phyloP scores from a whole-genome alignment of 2,888 invertebrate genomes.

The Drosophila acutilabella region DNA sequence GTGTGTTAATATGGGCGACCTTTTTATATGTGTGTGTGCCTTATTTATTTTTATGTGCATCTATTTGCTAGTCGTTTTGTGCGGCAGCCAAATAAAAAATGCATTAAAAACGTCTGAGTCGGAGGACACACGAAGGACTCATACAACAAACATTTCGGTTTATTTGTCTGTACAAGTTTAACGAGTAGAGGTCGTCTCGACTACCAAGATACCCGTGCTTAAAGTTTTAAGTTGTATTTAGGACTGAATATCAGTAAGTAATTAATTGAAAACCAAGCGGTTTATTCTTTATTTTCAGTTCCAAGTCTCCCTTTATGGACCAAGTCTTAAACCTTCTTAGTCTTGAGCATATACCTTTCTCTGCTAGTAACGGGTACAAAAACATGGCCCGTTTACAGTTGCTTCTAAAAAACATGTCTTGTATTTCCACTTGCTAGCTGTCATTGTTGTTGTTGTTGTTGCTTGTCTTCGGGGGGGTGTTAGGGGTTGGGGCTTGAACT shows the following conservation, averaged over 20 bases:
- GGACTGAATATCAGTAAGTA: background rate
- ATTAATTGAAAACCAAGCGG: background rate
- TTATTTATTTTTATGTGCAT: conserved; percentile 81
- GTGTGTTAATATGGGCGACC: conserved; percentile 70
- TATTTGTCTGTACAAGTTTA: conserved; percentile 61
- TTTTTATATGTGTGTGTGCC: conserved; percentile 49
- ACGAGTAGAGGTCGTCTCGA: background rate
- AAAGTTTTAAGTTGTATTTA: background rate
- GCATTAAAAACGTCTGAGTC: conserved; percentile 77
- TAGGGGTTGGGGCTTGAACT: background rate
- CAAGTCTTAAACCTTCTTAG: background rate
- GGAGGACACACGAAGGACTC: conserved; percentile 35
- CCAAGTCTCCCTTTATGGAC: background rate
- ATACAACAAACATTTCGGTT: conserved; percentile 51
- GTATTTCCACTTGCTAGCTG: conserved; percentile 64
- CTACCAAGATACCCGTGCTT: background rate
- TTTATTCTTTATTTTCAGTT: background rate
- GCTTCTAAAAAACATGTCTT: conserved; percentile 42
- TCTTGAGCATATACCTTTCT: background rate
- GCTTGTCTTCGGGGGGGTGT: conserved; percentile 16
- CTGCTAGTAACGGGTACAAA: conserved; percentile 3
- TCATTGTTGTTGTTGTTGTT: conserved; percentile 32
- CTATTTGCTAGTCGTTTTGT: conserved; percentile 75
- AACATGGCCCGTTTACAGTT: conserved; percentile 22
- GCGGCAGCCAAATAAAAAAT: conserved; percentile 76